Evolutionary conservation across 2,113 vertebrate genomes (phyloP).

Genomic region (Nannospalax galili): DNA sequence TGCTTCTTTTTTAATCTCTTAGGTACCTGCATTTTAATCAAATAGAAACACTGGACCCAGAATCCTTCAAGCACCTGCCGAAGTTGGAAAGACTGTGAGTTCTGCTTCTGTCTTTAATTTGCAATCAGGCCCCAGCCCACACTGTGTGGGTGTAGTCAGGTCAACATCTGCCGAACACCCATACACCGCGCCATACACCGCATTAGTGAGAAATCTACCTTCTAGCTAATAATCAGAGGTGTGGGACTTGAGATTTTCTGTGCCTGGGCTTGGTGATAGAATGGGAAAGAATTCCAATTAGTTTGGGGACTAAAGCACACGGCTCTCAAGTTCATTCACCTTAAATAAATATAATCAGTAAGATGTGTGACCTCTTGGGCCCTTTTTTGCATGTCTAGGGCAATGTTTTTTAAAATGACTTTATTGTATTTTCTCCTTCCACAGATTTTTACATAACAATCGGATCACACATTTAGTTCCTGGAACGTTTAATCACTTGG

Average conservation of each 20-base stretch:
- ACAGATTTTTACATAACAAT: slow-evolving; percentile 99
- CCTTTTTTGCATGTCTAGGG: accelerated
- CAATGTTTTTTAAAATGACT: neutral
- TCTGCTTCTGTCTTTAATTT: neutral
- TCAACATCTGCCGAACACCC: accelerated
- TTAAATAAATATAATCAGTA: accelerated
- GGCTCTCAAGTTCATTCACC: neutral
- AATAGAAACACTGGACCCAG: slow-evolving; percentile 96
- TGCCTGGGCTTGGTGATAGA: accelerated
- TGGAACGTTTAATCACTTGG: slow-evolving; percentile 95
- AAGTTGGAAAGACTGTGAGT: slow-evolving; percentile 99
- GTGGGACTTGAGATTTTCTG: accelerated
- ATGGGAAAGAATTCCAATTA: accelerated
- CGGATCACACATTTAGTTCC: slow-evolving; percentile 95
- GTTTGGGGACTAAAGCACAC: neutral
- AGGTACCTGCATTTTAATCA: slow-evolving; percentile 99
- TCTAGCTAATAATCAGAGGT: accelerated
- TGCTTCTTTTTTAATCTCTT: slow-evolving; percentile 63
- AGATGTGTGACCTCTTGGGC: accelerated
- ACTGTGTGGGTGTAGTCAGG: accelerated
- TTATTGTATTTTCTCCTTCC: slow-evolving; percentile 55
- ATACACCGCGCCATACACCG: accelerated
- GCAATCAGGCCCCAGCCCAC: too few relatives aligned
- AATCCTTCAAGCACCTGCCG: slow-evolving; percentile 95
- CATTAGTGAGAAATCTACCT: accelerated